phyloP scores from a whole-genome alignment of 2,888 invertebrate species.

The Erebia ligea region DNA sequence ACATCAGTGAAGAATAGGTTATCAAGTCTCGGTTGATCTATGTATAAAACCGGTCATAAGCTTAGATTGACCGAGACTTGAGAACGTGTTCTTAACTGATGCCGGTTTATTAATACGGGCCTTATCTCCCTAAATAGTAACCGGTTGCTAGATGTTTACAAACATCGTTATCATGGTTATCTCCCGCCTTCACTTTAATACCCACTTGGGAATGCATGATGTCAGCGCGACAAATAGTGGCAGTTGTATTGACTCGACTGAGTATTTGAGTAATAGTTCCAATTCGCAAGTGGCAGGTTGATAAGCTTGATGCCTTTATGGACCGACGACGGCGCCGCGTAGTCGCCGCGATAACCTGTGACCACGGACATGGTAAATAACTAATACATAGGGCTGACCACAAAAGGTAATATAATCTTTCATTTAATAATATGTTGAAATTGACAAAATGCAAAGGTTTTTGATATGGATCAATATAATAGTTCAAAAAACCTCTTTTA shows the following conservation, averaged over 20 bases:
- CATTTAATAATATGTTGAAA: too few species aligned
- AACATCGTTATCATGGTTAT: slow-evolving; percentile 29
- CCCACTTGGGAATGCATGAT: slow-evolving; percentile 31
- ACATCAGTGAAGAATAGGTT: too few species aligned
- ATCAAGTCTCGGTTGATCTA: too few species aligned
- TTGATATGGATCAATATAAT: too few species aligned
- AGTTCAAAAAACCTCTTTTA: too few species aligned
- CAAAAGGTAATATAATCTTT: background rate
- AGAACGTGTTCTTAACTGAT: too few species aligned
- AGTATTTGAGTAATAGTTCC: slow-evolving; percentile 33
- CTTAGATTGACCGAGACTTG: too few species aligned
- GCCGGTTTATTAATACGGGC: too few species aligned
- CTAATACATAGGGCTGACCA: background rate
- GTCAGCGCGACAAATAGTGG: slow-evolving; percentile 42
- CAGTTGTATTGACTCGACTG: slow-evolving; percentile 32
- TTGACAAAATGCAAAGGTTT: too few species aligned
- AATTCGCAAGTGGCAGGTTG: slow-evolving; percentile 43
- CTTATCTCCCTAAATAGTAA: background rate
- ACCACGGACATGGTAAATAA: slow-evolving; percentile 32
- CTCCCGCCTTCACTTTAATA: slow-evolving; percentile 21
- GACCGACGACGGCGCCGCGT: slow-evolving; percentile 45
- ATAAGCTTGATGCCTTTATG: slow-evolving; percentile 42
- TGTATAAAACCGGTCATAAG: too few species aligned
- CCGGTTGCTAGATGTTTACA: slow-evolving; percentile 12
- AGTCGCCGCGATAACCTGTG: slow-evolving; percentile 51